Base-by-base conservation (phyloP, 2,888 invertebrate genomes). In the Hesperia comma region DNA sequence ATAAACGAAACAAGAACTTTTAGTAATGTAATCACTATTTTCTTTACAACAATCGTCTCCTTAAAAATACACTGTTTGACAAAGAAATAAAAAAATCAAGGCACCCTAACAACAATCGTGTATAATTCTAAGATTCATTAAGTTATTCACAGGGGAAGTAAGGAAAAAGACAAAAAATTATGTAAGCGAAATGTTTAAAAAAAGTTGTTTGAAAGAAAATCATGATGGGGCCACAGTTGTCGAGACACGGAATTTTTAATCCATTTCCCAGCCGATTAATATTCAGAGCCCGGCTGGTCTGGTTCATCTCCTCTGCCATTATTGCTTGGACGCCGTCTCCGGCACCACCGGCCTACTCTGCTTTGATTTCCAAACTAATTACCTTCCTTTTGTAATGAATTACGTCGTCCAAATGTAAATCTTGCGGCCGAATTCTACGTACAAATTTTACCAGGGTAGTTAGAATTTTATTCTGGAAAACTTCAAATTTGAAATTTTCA, bases 251-350 rank as follows among this genome's bases (percentile, higher is more conserved):
- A 90, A 90, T 92, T 92, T 92, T 93, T 93, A 93, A 93, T 93
- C 93, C 90, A 92, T 93, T 92, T 93, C 92, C 93, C 86, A 81
- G 90, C 84, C 89, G 89, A 93, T 93, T 93, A 93, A 93, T 93
- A 93, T 93, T 93, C 93, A 93, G 82, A 84, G 78, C 91, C 82
- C 86, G 91, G 79, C 77, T 85, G 86, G 93, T 93, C 93, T 93
- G 93, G 92, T 87, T 93, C 93, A 93, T 93, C 93, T 93, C 93
- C 93, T 93, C 70, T 76, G 73, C 83, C 83, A 85, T 89, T 92
- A 92, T 92, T 88, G 88, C 86, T 81, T 79, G 90, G 90, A 84
- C 89, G 85, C 77, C 84, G 80, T 82, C 80, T 79, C 80, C 77
- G 74, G 72, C 74, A 76, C 70, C 69, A 73, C 68, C 63, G 68